Evolutionary conservation across 2,113 vertebrate species (phyloP), one percentile per base, ranked within the genome.

Genomic region (Dicerorhinus sumatrensis): DNA sequence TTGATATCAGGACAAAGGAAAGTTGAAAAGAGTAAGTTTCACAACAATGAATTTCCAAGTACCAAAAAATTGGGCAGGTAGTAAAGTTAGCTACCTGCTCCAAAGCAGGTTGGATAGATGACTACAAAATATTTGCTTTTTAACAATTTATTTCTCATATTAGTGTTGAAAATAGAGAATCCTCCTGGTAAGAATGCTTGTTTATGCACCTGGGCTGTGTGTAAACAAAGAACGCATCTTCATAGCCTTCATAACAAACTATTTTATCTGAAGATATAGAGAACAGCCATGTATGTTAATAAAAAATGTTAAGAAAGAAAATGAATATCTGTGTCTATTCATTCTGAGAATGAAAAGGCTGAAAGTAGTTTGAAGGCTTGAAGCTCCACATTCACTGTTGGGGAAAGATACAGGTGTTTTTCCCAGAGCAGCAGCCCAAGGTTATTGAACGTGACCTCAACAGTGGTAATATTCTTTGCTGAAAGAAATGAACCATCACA

Each of bases 401-500:
- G 51, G 63, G 11, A 92, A 92, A 91, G 21, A 75, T 25, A 56
- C 18, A 51, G 39, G 25, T 75, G 70, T 67, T 42, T 42, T 18
- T 13, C 2, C 51, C 10, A 33, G 46, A 96, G 33, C n/a, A 79
- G 39, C 63, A 84, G 48, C 18, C 56, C 56, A 46, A 65, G 20
- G 67, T 91, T 83, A 86, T 89, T 91, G 94, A 96, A 91, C 56
- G 87, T 76, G 54, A 81, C 84, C 75, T 82, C 11, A 16, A 27
- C 65, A 82, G 27, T 36, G 51, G 62, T 62, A 23, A 48, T 88
- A 51, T 82, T 95, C 82, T 97, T 95, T 89, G 46, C 62, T 69
- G 87, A 96, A 96, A 95, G 63, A 95, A 96, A 94, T 51, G 76
- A 96, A 77, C 70, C 76, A 75, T 94, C 95, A 46, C 3, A 10